A percentile compares a stretch with the other conserved stretches of the same genome.
phyloP scores from a whole-genome alignment of 2,888 invertebrate genomes.

The Andrena bucephala region DNA sequence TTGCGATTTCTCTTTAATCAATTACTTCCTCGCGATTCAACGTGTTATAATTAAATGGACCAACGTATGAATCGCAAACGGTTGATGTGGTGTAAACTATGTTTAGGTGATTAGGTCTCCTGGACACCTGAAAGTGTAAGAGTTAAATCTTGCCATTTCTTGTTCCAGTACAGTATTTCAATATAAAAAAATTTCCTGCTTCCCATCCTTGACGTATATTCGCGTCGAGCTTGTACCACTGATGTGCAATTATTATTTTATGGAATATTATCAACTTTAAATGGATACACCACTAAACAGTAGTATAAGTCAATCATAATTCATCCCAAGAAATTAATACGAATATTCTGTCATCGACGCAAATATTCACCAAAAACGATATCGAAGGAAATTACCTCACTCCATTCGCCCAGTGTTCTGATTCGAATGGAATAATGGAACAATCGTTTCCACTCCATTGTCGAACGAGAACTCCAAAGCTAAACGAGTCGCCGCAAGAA shows the following conservation, averaged over 20 bases:
- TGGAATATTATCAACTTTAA: neutral
- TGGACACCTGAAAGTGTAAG: constrained; percentile 29
- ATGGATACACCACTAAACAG: neutral
- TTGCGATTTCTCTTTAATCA: neutral
- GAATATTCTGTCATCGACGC: neutral
- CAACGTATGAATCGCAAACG: constrained; percentile 4
- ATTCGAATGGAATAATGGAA: neutral
- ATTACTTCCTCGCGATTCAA: neutral
- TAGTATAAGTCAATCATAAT: neutral
- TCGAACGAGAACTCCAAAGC: constrained; percentile 2
- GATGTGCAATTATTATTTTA: neutral
- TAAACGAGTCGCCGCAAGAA: neutral
- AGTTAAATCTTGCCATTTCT: constrained; percentile 7
- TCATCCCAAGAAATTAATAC: neutral
- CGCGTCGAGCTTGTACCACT: neutral
- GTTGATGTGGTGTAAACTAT: neutral
- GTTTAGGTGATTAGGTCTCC: neutral
- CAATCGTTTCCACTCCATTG: neutral
- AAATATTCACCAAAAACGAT: constrained; percentile 1
- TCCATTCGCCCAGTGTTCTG: neutral
- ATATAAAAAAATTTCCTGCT: neutral
- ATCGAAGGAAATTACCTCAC: neutral
- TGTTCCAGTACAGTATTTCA: neutral
- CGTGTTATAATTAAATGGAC: neutral
- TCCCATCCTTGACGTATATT: neutral